Evolutionary conservation across 2,113 vertebrate species (phyloP), one percentile per base, ranked within the genome.

Genomic region (Caretta caretta): DNA sequence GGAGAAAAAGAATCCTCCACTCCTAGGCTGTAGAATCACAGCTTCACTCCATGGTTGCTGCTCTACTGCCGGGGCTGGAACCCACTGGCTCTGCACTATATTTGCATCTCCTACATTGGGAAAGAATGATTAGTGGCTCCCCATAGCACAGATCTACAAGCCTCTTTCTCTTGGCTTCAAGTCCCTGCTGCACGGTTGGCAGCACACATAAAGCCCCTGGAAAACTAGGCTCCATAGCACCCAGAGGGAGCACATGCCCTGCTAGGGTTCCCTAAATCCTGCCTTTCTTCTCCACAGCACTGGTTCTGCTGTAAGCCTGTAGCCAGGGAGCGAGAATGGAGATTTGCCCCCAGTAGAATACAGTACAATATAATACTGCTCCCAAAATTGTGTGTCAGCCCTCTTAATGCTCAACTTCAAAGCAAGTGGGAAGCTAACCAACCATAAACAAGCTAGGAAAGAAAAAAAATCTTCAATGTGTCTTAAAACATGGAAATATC

Each of bases 41-140:
- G 85, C 20, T 19, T 5, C 16, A 20, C 16, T 80, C 79, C 54
- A 6, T 69, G n/a, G 10, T n/a, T 57, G 49, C n/a, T 88, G 6
- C 24, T 84, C 49, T 25, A 10, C 42, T 17, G 92, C 8, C 27
- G 17, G 35, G 4, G 2, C 8, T 59, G 46, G 5, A 10, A 2
- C 20, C 14, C 1, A 3, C 5, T 29, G 27, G 24, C 84, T 82
- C 10, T 9, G 19, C 10, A 42, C 12, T 35, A 42, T 75, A 8
- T 5, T 59, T 56, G 16, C 7, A n/a, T 56, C 13, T 4, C 12
- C 35, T 87, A 29, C 5, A 13, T 56, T 85, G 10, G 49, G 38
- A 1, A 1, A 0, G 1, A 79, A 5, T 13, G 1, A 1, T 27
- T 57, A 13, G 11, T 48, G 31, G 27, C 59, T 5, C 5, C 38